A percentile compares a stretch with the other conserved stretches of the same genome.
phyloP scores from a whole-genome alignment of 1,140 invertebrate genomes.

The Eurosta solidaginis region DNA sequence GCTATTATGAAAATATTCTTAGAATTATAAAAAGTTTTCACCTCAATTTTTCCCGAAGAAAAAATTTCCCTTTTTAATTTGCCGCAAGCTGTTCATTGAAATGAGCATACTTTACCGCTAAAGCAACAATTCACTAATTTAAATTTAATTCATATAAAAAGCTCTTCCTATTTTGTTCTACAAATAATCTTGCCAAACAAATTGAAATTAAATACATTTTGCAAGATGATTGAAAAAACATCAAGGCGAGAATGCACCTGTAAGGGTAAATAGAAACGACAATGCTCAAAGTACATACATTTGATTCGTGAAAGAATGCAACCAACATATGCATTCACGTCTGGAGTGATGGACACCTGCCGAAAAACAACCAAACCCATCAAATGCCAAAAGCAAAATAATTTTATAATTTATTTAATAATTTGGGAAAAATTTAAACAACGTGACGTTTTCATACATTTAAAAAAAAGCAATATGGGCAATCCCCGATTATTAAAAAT shows the following conservation, averaged over 20 bases:
- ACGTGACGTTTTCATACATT: no score
- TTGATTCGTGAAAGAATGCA: neutral
- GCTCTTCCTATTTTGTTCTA: neutral
- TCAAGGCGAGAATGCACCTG: constrained; percentile 1
- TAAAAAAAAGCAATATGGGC: no score
- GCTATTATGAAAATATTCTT: no score
- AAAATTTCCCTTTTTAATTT: neutral
- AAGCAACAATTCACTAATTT: neutral
- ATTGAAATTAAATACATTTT: neutral
- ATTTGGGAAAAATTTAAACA: no score
- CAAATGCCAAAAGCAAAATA: constrained; percentile 12
- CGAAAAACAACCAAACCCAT: neutral
- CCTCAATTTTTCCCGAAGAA: no score
- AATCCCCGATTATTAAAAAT: no score
- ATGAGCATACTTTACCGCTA: neutral
- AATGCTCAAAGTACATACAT: neutral
- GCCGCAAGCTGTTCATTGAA: neutral
- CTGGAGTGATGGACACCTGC: neutral
- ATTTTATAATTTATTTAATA: no score
- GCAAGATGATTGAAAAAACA: constrained; percentile 17
- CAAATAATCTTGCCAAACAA: neutral
- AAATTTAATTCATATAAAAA: neutral
- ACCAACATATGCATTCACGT: neutral
- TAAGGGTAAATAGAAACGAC: constrained; percentile 10
- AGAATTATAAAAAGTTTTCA: no score